Evolutionary conservation across 2,888 invertebrate species (phyloP).

Genomic region (Cepaea hortensis): DNA sequence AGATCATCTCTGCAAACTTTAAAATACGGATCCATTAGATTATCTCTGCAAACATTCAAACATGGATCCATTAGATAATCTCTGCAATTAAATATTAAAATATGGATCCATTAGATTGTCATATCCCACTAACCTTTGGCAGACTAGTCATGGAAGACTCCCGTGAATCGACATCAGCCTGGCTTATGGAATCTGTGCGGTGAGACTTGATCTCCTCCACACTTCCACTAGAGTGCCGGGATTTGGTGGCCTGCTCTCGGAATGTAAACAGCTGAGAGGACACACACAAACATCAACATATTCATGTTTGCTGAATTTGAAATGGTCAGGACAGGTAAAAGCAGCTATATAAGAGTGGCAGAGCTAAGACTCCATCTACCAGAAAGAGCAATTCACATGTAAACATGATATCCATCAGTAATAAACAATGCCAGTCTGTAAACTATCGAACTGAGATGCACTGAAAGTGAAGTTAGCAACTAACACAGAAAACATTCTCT

Average conservation of each 20-base stretch:
- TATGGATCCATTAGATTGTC: background rate
- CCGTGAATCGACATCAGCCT: slow-evolving; percentile 53
- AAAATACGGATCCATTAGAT: slow-evolving; percentile 81
- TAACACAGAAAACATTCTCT: no score
- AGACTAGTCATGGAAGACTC: slow-evolving; percentile 48
- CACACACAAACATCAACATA: background rate
- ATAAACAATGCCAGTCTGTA: no score
- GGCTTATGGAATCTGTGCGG: slow-evolving; percentile 60
- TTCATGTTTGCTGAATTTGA: background rate
- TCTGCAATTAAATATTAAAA: background rate
- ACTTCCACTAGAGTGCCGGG: slow-evolving; percentile 72
- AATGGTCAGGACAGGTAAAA: no score
- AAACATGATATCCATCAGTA: no score
- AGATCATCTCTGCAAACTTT: slow-evolving; percentile 77
- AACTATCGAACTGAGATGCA: no score
- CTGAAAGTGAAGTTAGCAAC: no score
- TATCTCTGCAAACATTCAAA: slow-evolving; percentile 76
- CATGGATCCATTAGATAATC: background rate
- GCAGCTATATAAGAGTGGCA: no score
- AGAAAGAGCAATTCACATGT: no score
- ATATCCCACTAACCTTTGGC: slow-evolving; percentile 6
- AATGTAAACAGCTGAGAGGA: slow-evolving; percentile 72
- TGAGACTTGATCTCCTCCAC: slow-evolving; percentile 65
- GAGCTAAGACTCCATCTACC: no score
- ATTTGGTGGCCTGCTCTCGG: slow-evolving; percentile 73